Percentiles rank a stretch among this genome's conserved stretches.
Evolutionary conservation across 2,888 invertebrate genomes (phyloP).

Genomic region (Limnephilus lunatus): DNA sequence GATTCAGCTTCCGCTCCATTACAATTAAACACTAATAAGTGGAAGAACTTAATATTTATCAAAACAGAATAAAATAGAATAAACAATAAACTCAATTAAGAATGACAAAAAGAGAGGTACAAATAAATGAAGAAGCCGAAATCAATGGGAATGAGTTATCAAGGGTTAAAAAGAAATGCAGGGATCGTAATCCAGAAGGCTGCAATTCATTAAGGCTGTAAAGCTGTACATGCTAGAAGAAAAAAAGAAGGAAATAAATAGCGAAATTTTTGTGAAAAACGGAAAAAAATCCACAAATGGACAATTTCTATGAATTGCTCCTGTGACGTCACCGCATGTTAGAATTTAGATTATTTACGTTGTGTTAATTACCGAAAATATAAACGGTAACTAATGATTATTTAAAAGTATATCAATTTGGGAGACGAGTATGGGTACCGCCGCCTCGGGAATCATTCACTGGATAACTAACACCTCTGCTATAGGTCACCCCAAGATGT

Average conservation of each 20-base stretch:
- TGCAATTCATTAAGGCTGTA: not conserved
- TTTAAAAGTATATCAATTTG: not conserved
- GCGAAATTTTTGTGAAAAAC: too few species aligned
- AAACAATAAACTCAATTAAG: not conserved
- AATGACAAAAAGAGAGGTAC: not conserved
- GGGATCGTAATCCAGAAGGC: not conserved
- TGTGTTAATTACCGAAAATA: not conserved
- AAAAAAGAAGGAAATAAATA: not conserved
- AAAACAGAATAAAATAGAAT: not conserved
- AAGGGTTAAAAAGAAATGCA: not conserved
- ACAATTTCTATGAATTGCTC: too few species aligned
- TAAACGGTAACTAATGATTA: not conserved
- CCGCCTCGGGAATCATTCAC: too few species aligned
- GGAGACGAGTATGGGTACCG: too few species aligned
- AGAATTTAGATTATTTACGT: not conserved
- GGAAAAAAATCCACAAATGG: too few species aligned
- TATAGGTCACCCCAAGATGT: too few species aligned
- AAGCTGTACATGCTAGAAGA: not conserved
- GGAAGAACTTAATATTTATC: not conserved
- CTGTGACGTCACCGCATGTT: too few species aligned
- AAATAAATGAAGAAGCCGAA: not conserved
- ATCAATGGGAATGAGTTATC: not conserved
- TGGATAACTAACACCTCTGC: too few species aligned
- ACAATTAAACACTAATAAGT: conserved; percentile 3
- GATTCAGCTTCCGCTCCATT: not conserved